Evolutionary conservation across 2,888 invertebrate species (phyloP).

Genomic region (Amitus sp.): DNA sequence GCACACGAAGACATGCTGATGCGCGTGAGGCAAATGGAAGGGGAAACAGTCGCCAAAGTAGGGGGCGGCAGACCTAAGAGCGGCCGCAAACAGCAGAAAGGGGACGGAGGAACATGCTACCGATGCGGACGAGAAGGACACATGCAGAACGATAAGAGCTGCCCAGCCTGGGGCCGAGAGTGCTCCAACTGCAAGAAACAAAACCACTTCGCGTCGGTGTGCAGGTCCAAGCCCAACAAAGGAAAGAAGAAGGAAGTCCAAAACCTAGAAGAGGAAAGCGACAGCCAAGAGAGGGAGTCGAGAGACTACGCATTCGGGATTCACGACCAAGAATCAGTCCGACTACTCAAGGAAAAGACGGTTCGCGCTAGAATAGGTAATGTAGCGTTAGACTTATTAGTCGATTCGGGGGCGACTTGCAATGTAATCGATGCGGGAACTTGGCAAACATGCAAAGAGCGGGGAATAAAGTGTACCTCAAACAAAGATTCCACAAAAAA

Average conservation of each 20-base stretch:
- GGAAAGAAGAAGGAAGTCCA: neutral
- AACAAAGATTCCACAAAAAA: conserved; percentile 25
- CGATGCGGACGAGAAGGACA: conserved; percentile 15
- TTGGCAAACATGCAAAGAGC: conserved; percentile 34
- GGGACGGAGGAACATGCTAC: conserved; percentile 1
- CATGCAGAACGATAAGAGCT: conserved; percentile 16
- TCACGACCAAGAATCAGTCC: conserved; percentile 12
- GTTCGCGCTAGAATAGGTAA: conserved; percentile 28
- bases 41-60: neutral
- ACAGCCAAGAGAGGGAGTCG: neutral
- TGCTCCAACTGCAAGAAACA: conserved; percentile 38
- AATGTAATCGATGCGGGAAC: conserved; percentile 40
- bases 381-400: conserved; percentile 32
- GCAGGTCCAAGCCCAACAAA: conserved; percentile 24
- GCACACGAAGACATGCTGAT: conserved; percentile 9
- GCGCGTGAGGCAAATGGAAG: conserved; percentile 5
- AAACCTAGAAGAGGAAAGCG: neutral
- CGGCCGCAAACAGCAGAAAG: too few relatives aligned
- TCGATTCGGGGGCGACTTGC: conserved; percentile 43
- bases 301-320: conserved; percentile 21
- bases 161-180: conserved; percentile 40
- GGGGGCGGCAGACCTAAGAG: too few relatives aligned
- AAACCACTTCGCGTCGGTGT: conserved; percentile 40
- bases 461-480: conserved; percentile 18
- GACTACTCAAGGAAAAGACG: conserved; percentile 9